phyloP scores from a whole-genome alignment of 2,888 invertebrate genomes.

The Polymixis flavicincta region DNA sequence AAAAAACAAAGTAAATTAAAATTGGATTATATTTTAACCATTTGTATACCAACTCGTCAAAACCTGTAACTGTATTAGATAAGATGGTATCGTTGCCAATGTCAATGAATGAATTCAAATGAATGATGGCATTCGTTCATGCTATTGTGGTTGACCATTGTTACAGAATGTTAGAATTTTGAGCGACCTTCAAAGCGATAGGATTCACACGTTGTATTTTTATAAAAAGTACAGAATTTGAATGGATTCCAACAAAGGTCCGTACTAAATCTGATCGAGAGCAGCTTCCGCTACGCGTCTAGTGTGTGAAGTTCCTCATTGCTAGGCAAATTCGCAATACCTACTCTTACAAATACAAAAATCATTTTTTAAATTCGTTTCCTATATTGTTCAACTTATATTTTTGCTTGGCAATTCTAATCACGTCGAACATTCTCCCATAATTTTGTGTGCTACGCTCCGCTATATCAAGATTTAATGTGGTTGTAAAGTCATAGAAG shows the following conservation, averaged over 20 bases:
- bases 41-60: background rate
- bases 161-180: conserved; percentile 47
- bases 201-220: conserved; percentile 46
- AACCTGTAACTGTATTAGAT: conserved; percentile 51
- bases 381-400: conserved; percentile 1
- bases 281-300: conserved; percentile 49
- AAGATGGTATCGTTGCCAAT: conserved; percentile 62
- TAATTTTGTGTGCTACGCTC: conserved; percentile 52
- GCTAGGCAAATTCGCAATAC: conserved; percentile 27
- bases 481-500: conserved; percentile 22
- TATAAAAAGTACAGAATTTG: conserved; percentile 47
- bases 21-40: background rate
- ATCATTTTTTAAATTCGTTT: conserved; percentile 2
- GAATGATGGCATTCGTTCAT: conserved; percentile 45
- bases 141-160: conserved; percentile 54
- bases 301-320: conserved; percentile 49
- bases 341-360: conserved; percentile 24
- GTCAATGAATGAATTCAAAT: conserved; percentile 59
- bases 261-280: conserved; percentile 56
- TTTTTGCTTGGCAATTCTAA: conserved; percentile 28
- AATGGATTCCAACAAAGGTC: conserved; percentile 57
- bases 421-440: conserved; percentile 43
- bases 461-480: conserved; percentile 40
- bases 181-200: conserved; percentile 56
- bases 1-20: background rate